Evolutionary conservation across 2,888 invertebrate species (phyloP), one percentile per base, ranked within the genome.

Genomic region (Rhamnusium bicolor): DNA sequence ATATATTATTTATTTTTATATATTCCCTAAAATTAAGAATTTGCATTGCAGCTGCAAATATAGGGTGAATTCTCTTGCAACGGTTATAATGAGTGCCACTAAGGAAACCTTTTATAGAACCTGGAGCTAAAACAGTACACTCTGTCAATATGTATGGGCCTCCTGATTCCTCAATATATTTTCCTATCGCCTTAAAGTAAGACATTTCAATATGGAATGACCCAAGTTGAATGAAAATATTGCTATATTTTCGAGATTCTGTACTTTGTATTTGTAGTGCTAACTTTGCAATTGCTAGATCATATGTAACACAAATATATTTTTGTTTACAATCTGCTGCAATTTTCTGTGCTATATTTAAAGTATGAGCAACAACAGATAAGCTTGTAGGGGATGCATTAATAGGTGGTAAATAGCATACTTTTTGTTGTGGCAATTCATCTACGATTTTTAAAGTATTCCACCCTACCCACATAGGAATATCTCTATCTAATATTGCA

Each of bases 151-250:
- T 47, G 47, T 47, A 16, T 5, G 47, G 16, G 14, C 2, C 12
- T 46, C 47, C 47, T 16, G 14, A 47, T 16, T 47, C 16, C n/a
- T 47, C 47, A 47, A 84, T 84, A 63, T 76, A 77, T 77, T 80
- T 82, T 14, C 83, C 84, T 12, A 84, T n/a, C 21, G 83, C 83
- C 77, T 83, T 82, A 63, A 84, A 83, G 76, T 72, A 84, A 7
- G 83, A 73, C 80, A 84, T 79, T 77, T 80, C 74, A 6, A 84
- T 73, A 71, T 84, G 84, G 80, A 88, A 86, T 29, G 80, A 70
- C 14, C 86, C 86, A 16, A 84, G 70, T 79, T 85, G 82, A 29
- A 86, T 83, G 71, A 85, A 86, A 70, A 86, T 16, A 69, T 84
- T 82, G 51, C 83, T 81, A 63, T 72, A 80, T 14, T 14, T 46